Conservation (phyloP, 1,140 invertebrate genomes). For the Hylaeus volcanicus region DNA sequence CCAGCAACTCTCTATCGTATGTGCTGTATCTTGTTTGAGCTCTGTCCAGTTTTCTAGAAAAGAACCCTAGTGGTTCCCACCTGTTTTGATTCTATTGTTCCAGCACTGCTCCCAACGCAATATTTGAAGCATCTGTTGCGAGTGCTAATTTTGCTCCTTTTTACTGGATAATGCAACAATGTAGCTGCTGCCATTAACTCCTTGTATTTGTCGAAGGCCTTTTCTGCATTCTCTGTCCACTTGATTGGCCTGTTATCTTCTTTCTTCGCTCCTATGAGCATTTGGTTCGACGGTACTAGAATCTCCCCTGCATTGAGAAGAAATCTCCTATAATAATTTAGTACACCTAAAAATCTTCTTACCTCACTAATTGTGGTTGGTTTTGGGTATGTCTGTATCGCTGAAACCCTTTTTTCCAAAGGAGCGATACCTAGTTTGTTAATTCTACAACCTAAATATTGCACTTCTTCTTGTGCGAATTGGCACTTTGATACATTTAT, state of each 20-base stretch:
- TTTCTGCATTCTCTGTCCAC: not conserved
- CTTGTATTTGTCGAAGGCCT: slow-evolving; percentile 3
- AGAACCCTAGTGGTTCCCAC: slow-evolving; percentile 15
- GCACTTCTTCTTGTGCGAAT: not conserved
- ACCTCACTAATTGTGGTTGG: slow-evolving; percentile 6
- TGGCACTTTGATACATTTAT: slow-evolving; percentile 67
- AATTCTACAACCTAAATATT: not conserved
- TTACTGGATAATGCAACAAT: not conserved
- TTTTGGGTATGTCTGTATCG: slow-evolving; percentile 1
- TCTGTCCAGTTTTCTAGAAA: slow-evolving; percentile 1
- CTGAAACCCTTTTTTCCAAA: not conserved
- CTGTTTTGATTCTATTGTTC: not conserved
- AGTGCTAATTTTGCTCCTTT: not conserved
- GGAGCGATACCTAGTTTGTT: not conserved
- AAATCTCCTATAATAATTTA: slow-evolving; percentile 24
- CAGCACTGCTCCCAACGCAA: not conserved
- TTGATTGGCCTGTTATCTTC: not conserved
- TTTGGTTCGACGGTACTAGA: not conserved
- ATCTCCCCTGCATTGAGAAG: not conserved
- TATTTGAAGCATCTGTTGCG: not conserved
- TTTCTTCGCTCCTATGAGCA: not conserved
- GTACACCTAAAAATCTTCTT: slow-evolving; percentile 4
- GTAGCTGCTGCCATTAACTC: not conserved
- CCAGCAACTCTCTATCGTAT: slow-evolving; percentile 9
- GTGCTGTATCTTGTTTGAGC: not conserved